Percentiles rank a stretch among this genome's conserved stretches.
Evolutionary conservation across 2,797 vertebrate genomes (phyloP).

Genomic region (Heterohyrax brucei): DNA sequence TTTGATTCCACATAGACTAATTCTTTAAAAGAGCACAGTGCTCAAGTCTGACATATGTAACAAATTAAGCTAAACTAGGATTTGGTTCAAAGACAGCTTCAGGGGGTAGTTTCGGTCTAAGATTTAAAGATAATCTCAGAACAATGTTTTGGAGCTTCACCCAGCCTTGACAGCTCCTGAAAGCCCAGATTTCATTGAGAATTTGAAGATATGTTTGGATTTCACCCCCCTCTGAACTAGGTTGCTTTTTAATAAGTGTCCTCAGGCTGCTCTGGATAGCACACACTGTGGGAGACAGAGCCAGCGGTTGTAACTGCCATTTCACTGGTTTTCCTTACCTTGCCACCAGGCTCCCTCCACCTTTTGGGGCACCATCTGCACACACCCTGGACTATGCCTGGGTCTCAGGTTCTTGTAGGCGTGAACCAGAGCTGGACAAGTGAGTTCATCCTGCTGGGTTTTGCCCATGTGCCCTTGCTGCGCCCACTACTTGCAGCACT

Average conservation of each 20-base stretch:
- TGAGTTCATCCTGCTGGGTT: slow-evolving; percentile 68
- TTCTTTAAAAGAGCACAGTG: neutral
- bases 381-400: accelerated
- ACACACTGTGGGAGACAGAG: neutral
- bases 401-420: neutral
- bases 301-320: neutral
- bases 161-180: neutral
- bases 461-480: slow-evolving; percentile 59
- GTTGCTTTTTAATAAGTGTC: too few relatives aligned
- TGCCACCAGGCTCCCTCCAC: neutral
- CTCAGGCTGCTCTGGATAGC: neutral
- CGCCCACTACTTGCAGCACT: slow-evolving; percentile 27
- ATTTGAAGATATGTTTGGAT: neutral
- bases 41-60: neutral
- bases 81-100: neutral
- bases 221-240: too few relatives aligned
- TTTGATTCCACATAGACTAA: neutral
- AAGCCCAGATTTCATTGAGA: neutral
- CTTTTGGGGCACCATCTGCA: accelerated
- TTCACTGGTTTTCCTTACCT: neutral
- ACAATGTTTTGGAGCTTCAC: neutral
- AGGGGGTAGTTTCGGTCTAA: neutral
- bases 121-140: neutral
- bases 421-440: neutral
- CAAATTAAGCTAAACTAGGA: neutral